phyloP scores from a whole-genome alignment of 2,113 vertebrate species.

The Oxyruncus cristatus region DNA sequence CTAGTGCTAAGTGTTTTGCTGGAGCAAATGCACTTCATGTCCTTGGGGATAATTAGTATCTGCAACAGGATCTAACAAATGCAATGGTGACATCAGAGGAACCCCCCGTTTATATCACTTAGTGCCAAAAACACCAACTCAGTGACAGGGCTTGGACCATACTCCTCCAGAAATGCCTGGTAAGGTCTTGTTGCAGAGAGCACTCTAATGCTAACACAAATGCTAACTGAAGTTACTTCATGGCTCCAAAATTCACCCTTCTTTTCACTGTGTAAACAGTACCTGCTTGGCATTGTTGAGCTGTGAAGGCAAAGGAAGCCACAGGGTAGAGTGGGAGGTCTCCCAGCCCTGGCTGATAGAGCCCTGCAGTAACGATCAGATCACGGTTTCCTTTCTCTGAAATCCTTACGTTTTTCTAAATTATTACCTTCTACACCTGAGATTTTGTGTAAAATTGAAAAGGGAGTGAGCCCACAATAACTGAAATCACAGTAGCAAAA shows the following conservation, averaged over 20 bases:
- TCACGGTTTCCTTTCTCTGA: not conserved
- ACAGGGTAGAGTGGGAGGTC: not conserved
- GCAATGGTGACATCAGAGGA: not conserved
- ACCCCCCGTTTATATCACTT: not conserved
- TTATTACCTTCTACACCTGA: not conserved
- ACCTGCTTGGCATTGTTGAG: not conserved
- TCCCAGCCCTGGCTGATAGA: not conserved
- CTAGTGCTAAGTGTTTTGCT: constrained; percentile 7
- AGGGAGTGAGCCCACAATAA: not conserved
- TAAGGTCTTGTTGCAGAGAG: not conserved
- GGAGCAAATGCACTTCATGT: not conserved
- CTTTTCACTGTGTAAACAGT: not conserved
- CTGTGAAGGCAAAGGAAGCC: not conserved
- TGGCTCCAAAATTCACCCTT: not conserved
- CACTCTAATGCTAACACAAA: not conserved
- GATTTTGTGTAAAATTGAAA: not conserved
- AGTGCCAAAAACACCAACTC: not conserved
- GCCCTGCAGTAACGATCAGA: not conserved
- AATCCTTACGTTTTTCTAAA: not conserved
- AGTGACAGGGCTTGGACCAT: not conserved
- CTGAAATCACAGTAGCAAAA: not conserved
- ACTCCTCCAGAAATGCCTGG: not conserved
- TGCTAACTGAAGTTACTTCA: not conserved
- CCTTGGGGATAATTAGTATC: not conserved
- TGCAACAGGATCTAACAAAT: not conserved